A percentile compares a stretch with the other conserved stretches of the same genome.
Conservation (phyloP, 2,113 vertebrate species). For the Syngnathoides biaculeatus region DNA sequence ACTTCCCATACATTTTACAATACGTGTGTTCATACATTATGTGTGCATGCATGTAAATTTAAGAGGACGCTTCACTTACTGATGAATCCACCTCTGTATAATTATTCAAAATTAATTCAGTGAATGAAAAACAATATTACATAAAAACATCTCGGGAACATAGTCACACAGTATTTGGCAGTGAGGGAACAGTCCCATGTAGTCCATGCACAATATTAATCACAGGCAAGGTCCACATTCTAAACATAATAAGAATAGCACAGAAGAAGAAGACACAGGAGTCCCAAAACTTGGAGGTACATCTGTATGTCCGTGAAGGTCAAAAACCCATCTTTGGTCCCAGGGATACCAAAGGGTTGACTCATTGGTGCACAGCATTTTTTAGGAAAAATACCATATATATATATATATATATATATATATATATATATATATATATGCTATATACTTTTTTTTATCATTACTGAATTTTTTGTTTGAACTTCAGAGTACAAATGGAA, state of each 20-base stretch:
- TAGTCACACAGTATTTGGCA: conserved; percentile 72
- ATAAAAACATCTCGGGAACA: conserved; percentile 62
- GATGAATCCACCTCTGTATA: conserved; percentile 18
- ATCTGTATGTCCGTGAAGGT: conserved; percentile 41
- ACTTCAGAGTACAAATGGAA: conserved; percentile 44
- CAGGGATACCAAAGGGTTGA: conserved; percentile 61
- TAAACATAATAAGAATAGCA: conserved; percentile 68
- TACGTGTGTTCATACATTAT: background rate
- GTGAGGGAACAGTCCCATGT: conserved; percentile 72
- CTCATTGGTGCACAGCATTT: conserved; percentile 69
- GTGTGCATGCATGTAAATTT: conserved; percentile 24
- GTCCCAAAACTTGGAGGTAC: conserved; percentile 61
- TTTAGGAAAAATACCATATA: conserved; percentile 59
- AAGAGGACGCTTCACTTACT: conserved; percentile 44
- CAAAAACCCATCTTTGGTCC: conserved; percentile 56
- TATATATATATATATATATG: too few relatives aligned
- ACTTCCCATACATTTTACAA: conserved; percentile 26
- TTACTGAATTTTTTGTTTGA: conserved; percentile 62
- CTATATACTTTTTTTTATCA: conserved; percentile 33
- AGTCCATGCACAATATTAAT: conserved; percentile 72
- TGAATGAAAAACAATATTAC: conserved; percentile 60
- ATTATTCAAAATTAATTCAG: conserved; percentile 2
- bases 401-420: too few relatives aligned
- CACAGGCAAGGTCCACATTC: conserved; percentile 68
- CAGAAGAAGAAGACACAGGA: conserved; percentile 57